Conservation (phyloP, 2,113 vertebrate species). For the Leptobrachium ailaonicum region DNA sequence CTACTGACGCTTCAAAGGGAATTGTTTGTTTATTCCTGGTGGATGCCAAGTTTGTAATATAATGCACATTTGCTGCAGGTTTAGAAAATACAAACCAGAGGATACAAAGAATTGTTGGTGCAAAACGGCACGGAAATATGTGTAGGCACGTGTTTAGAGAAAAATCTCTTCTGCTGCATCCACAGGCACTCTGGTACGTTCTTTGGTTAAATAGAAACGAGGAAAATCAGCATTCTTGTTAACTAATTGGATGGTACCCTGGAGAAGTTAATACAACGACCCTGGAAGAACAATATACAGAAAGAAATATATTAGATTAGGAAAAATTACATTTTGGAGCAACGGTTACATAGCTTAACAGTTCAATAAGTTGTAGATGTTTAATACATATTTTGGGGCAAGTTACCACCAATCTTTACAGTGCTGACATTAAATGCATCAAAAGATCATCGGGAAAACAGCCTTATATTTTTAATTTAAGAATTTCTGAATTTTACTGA, state of each 20-base stretch:
- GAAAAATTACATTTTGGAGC: not conserved
- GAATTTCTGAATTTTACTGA: no score
- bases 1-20: conserved; percentile 34
- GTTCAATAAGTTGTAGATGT: no score
- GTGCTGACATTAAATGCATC: no score
- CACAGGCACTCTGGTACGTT: conserved; percentile 51
- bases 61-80: conserved; percentile 15
- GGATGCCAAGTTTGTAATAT: not conserved
- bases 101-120: conserved; percentile 37
- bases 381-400: no score
- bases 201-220: conserved; percentile 36
- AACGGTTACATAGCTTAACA: not conserved
- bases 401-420: no score
- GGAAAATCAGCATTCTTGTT: conserved; percentile 41
- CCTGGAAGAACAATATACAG: conserved; percentile 67
- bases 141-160: conserved; percentile 45
- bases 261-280: conserved; percentile 90
- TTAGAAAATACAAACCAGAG: conserved; percentile 36
- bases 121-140: conserved; percentile 30
- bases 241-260: conserved; percentile 76
- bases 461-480: no score
- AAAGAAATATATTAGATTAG: not conserved
- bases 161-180: conserved; percentile 50
- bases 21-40: not conserved
- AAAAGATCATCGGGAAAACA: no score